Evolutionary conservation across 2,888 invertebrate genomes (phyloP), one percentile per base, ranked within the genome.

Genomic region (Cancer borealis): DNA sequence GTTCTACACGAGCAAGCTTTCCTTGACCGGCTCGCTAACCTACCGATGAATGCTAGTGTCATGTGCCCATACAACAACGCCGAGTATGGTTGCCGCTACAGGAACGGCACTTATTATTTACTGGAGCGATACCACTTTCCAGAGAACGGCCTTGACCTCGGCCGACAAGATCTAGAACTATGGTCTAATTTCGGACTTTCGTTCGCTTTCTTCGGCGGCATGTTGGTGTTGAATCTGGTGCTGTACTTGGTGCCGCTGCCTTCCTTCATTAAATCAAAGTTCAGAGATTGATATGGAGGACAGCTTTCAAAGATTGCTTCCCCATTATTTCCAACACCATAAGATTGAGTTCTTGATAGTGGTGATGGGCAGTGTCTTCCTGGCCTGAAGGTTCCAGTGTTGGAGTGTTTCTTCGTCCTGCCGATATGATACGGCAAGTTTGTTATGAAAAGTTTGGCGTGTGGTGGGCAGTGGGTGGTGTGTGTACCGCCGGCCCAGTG

Each of bases 191-290:
- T 99, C 93, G 98, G 98, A 0, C 97, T 98, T 47, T 98, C 98
- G 0, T 98, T 98, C 95, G 98, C 98, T 0, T 99, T 99, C 96
- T 98, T 98, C 0, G 97, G 98, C 0, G 98, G 98, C 0, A 97
- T 98, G 96, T 98, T 98, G 95, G 97, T 98, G 90, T 97, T 98
- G 6, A 99, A 99, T 96, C 98, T 98, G 96, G 97, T 99, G 95
- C 97, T 99, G 92, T 99, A 99, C 96, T 97, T 98, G 88, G 97
- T 99, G 96, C 99, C 99, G 0, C 96, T 99, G 96, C 98, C 99
- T 0, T 97, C 98, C 60, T 98, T 98, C 96, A 97, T 99, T 21
- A 98, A 98, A 96, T 98, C 98, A 95, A 99, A 99, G 97, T 99
- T 99, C 97, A 97, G 98, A 96, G 98, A 98, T 96, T 98, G 96